Conservation (phyloP, 2,113 vertebrate species). For the Sinocyclocheilus rhinocerous region DNA sequence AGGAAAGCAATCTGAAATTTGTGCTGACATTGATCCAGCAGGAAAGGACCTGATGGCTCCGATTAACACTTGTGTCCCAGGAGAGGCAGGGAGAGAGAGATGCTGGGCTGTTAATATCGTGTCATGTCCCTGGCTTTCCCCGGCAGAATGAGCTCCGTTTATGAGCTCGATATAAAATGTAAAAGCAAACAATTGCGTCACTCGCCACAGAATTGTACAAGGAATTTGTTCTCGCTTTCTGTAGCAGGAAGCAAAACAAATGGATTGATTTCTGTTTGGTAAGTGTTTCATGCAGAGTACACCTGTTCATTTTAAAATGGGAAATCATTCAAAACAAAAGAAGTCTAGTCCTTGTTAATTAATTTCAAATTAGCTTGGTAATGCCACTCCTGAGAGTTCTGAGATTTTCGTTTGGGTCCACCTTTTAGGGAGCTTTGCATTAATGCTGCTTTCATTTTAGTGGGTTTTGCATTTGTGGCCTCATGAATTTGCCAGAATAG, state of each 20-base stretch:
- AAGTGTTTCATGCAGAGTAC: neutral
- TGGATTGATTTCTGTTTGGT: slow-evolving; percentile 5
- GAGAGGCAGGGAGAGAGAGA: slow-evolving; percentile 62
- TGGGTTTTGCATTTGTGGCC: neutral
- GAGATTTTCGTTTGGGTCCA: neutral
- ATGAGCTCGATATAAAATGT: slow-evolving; percentile 61
- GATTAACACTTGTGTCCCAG: slow-evolving; percentile 76
- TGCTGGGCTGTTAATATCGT: slow-evolving; percentile 69
- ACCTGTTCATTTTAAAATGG: slow-evolving; percentile 1
- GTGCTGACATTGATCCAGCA: slow-evolving; percentile 83
- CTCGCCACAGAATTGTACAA: neutral
- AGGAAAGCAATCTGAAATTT: slow-evolving; percentile 84
- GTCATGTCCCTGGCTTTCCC: slow-evolving; percentile 67
- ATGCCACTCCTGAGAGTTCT: neutral
- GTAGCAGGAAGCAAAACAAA: neutral
- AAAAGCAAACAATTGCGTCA: slow-evolving; percentile 23
- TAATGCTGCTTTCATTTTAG: neutral
- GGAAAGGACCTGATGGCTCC: slow-evolving; percentile 79
- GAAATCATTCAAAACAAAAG: slow-evolving; percentile 1
- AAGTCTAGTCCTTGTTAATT: neutral
- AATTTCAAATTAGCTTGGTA: slow-evolving; percentile 2
- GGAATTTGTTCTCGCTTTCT: neutral
- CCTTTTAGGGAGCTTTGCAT: neutral
- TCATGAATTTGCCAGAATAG: neutral
- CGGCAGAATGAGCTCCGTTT: slow-evolving; percentile 70